Evolutionary conservation across 2,797 vertebrate genomes (phyloP).

Genomic region (Chelidonichthys spinosus): DNA sequence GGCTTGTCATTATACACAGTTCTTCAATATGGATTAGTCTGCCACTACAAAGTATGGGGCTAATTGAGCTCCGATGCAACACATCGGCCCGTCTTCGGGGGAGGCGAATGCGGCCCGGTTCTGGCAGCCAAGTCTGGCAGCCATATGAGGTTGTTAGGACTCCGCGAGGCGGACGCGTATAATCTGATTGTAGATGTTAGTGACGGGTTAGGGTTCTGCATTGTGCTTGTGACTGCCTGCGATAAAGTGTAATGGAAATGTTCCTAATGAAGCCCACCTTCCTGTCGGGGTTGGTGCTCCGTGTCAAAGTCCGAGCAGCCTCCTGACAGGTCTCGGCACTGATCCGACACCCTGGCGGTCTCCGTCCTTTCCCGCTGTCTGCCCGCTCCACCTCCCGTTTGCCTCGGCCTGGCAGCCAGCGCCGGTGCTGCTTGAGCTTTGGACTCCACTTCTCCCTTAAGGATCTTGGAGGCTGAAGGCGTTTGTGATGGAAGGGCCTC

Average conservation of each 20-base stretch:
- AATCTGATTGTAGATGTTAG: constrained; percentile 67
- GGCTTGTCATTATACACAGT: constrained; percentile 58
- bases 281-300: constrained; percentile 43
- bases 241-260: constrained; percentile 24
- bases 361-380: constrained; percentile 42
- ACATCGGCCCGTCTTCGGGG: constrained; percentile 57
- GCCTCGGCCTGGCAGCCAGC: constrained; percentile 60
- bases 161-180: constrained; percentile 53
- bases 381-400: constrained; percentile 42
- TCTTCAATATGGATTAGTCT: constrained; percentile 70
- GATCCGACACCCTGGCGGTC: constrained; percentile 53
- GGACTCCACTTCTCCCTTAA: constrained; percentile 68
- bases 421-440: constrained; percentile 56
- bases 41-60: constrained; percentile 47
- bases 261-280: constrained; percentile 66
- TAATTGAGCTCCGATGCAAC: constrained; percentile 69
- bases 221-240: constrained; percentile 40
- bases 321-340: constrained; percentile 41
- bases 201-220: constrained; percentile 37
- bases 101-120: constrained; percentile 51
- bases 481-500: constrained; percentile 72
- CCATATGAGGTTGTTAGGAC: constrained; percentile 54
- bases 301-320: constrained; percentile 26
- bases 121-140: constrained; percentile 55
- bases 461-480: constrained; percentile 81